These are phyloP conservation scores for Lathamus discolor DNA, from an alignment of 2,113 vertebrate genomes.

Conservation along the genomic window DNA sequence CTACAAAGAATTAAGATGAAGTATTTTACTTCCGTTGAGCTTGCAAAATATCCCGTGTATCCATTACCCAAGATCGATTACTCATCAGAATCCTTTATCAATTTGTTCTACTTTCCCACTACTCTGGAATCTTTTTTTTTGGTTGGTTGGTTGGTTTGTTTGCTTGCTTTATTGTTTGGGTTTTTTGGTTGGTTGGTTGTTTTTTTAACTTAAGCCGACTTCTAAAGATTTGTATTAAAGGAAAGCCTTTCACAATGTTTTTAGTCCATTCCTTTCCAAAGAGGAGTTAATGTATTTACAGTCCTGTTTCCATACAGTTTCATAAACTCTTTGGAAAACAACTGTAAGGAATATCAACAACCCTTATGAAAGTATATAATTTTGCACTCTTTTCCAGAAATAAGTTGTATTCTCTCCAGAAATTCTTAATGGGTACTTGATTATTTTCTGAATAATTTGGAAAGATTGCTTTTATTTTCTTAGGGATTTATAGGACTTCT, in stretches of 20 bases:
- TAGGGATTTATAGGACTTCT: not conserved
- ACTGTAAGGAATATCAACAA: not conserved
- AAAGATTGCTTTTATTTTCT: not conserved
- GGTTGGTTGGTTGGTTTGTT: too few relatives aligned
- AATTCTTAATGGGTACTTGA: not conserved
- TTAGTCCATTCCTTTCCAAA: not conserved
- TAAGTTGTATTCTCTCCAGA: not conserved
- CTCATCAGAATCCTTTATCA: not conserved
- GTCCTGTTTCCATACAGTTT: not conserved
- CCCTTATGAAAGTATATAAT: not conserved
- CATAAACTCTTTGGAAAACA: not conserved
- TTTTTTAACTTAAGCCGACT: not conserved
- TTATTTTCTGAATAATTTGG: not conserved
- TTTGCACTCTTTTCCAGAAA: not conserved
- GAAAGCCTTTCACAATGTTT: not conserved
- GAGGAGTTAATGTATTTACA: not conserved
- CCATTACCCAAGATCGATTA: not conserved
- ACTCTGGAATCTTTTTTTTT: not conserved
- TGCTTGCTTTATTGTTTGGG: too few relatives aligned
- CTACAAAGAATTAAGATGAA: not conserved
- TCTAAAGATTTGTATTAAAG: not conserved
- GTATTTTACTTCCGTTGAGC: not conserved
- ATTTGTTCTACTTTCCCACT: not conserved
- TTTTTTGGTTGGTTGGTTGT: too few relatives aligned
- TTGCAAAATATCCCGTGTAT: not conserved